Evolutionary conservation across 2,888 invertebrate genomes (phyloP).

Genomic region (Eilema sororculum): DNA sequence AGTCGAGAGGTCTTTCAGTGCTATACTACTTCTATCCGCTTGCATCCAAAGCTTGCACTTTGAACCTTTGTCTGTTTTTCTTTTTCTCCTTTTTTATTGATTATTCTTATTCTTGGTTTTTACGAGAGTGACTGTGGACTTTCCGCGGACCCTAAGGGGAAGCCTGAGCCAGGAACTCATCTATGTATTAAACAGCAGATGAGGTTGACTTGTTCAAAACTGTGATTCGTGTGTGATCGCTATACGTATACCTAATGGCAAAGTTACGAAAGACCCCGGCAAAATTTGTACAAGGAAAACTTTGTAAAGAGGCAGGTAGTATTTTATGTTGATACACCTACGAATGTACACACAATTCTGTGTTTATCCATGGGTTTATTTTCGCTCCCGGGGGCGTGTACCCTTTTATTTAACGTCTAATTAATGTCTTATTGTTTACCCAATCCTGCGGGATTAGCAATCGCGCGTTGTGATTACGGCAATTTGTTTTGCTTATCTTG

Average conservation of each 20-base stretch:
- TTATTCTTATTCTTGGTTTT: no score
- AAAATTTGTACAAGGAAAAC: background rate
- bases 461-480: slow-evolving; percentile 21
- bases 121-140: background rate
- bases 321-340: background rate
- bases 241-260: background rate
- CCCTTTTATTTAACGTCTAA: slow-evolving; percentile 21
- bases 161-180: background rate
- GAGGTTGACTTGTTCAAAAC: background rate
- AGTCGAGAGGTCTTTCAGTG: no score
- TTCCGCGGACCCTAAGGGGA: background rate
- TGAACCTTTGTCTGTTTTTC: no score
- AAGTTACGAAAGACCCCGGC: background rate
- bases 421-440: slow-evolving; percentile 22
- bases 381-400: background rate
- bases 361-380: slow-evolving; percentile 7
- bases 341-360: background rate
- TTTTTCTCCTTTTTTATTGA: no score
- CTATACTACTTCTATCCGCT: no score
- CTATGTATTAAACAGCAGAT: background rate
- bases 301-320: background rate
- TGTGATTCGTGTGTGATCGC: background rate
- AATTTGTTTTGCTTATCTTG: slow-evolving; percentile 20
- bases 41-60: no score
- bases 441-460: slow-evolving; percentile 23